phyloP scores from a whole-genome alignment of 1,140 invertebrate genomes.

The Ostrea denselamellosa region DNA sequence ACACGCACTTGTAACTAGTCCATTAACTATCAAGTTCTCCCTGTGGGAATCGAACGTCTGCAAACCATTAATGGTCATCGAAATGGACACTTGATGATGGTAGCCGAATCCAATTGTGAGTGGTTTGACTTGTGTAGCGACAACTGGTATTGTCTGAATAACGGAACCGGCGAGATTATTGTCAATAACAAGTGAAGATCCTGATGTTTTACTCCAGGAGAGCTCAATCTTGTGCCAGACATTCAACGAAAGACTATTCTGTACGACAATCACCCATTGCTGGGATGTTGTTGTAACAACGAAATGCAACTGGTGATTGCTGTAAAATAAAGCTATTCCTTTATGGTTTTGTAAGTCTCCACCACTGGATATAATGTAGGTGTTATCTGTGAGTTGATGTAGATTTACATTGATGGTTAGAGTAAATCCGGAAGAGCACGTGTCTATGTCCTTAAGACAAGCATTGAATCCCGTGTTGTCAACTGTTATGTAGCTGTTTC shows the following conservation, averaged over 20 bases:
- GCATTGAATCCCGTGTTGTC: slow-evolving; percentile 43
- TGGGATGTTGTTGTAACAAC: slow-evolving; percentile 50
- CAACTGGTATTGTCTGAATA: slow-evolving; percentile 26
- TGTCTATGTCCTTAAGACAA: slow-evolving; percentile 57
- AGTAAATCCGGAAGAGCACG: slow-evolving; percentile 60
- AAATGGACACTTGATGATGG: slow-evolving; percentile 22
- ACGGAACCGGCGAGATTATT: slow-evolving; percentile 42
- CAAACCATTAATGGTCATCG: slow-evolving; percentile 48
- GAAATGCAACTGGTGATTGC: slow-evolving; percentile 47
- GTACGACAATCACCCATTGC: slow-evolving; percentile 39
- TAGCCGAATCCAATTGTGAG: slow-evolving; percentile 48
- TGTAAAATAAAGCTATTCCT: slow-evolving; percentile 59
- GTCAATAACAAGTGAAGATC: slow-evolving; percentile 45
- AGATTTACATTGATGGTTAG: slow-evolving; percentile 55
- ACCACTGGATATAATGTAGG: slow-evolving; percentile 63
- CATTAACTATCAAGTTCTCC: slow-evolving; percentile 40
- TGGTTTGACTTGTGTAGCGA: neutral
- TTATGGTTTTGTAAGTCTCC: slow-evolving; percentile 53
- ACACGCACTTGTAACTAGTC: slow-evolving; percentile 38
- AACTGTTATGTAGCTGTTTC: slow-evolving; percentile 50
- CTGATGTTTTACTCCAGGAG: slow-evolving; percentile 49
- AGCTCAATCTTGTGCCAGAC: slow-evolving; percentile 55
- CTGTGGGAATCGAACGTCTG: slow-evolving; percentile 53
- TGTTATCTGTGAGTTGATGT: slow-evolving; percentile 54
- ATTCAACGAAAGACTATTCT: slow-evolving; percentile 28